Percentiles rank a stretch among this genome's conserved stretches.
Conservation (phyloP, 2,797 vertebrate genomes). For the Mormyrops boulengeri region DNA sequence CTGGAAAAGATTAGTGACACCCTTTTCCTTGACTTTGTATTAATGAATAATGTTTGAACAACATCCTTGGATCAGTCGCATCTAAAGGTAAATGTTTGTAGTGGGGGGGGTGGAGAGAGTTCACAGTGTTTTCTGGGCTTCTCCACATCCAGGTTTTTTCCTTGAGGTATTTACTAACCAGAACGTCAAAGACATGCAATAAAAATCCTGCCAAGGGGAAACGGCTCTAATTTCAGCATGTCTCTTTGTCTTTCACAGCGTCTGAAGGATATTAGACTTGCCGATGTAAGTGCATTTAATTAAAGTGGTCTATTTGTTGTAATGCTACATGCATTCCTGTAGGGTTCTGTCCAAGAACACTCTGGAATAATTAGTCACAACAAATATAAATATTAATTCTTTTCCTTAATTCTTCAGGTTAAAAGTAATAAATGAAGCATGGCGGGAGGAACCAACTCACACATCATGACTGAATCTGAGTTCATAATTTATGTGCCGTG, state of each 20-base stretch:
- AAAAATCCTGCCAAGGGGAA: background rate
- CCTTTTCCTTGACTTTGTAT: background rate
- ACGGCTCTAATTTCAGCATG: background rate
- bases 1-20: background rate
- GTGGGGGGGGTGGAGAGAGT: background rate
- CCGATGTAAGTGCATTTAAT: background rate
- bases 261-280: background rate
- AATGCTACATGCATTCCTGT: background rate
- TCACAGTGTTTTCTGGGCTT: background rate
- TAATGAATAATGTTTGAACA: background rate
- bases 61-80: background rate
- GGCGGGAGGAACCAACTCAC: background rate
- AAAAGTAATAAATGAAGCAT: background rate
- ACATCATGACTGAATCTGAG: background rate
- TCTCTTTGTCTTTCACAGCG: background rate
- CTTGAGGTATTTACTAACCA: background rate
- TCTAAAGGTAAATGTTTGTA: background rate
- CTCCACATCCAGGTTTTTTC: background rate
- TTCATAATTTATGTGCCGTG: background rate
- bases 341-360: background rate
- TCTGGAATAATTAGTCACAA: background rate
- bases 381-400: background rate
- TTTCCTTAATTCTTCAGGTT: background rate
- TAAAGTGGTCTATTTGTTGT: background rate
- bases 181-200: background rate